Base-by-base conservation (phyloP, 2,113 vertebrate species). In the Colistium nudipinnis region DNA sequence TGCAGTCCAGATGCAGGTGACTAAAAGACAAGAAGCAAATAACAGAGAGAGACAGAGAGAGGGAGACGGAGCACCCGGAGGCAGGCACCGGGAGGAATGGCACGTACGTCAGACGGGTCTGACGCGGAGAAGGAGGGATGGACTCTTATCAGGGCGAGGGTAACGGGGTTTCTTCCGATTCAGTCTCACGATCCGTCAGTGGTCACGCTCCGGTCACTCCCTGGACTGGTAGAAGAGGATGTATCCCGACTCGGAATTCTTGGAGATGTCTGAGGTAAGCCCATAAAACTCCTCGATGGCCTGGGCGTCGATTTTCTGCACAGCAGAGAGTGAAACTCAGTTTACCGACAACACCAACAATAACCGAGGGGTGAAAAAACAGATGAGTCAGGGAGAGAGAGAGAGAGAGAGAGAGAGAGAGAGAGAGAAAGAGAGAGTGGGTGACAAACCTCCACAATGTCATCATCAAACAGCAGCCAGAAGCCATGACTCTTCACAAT, bases 181-280 rank as follows among this genome's bases (percentile, higher is more conserved):
- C 12, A 60, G 44, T 67, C 63, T 45, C 30, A 35, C 66, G 39
- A 57, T 63, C 45, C 31, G 35, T 76, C 25, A 27, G 49, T 38
- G 52, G 48, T 70, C 22, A 17, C 12, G 39, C 31, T 47, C 55
- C 76, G 60, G 65, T 95, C 94, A 99, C 89, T 98, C 97, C 92
- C 97, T 95, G 79, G 97, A 98, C 89, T 99, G 97, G 88, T 99
- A 98, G 91, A 99, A 99, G 92, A 99, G 95, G 92, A 99, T 98
- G 90, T 99, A 99, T 84, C 97, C 97, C 51, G 97, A 99, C 89
- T 99, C 97, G 0, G 97, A 99, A 92, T 99, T 99, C 92, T 98
- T 98, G 63, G 97, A 98, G 94, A 98, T 98, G 91, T 99, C 97
- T 70, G 97, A 98, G 1, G 97, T 99, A 88, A 99, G 93, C 64